phyloP scores from a whole-genome alignment of 2,113 vertebrate genomes.

The Ahaetulla prasina region DNA sequence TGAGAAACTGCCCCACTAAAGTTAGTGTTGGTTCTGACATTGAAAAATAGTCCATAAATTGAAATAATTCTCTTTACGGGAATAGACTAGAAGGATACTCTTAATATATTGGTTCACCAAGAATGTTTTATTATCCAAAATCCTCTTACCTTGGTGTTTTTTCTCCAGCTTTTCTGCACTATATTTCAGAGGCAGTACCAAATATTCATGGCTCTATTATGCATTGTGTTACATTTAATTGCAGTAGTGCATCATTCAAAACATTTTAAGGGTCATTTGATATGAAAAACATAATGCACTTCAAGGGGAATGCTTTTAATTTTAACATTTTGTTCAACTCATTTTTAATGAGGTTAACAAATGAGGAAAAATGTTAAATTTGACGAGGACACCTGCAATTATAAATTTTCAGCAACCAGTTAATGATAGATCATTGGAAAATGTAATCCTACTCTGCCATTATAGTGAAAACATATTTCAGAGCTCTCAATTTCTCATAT shows the following conservation, averaged over 20 bases:
- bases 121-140: constrained; percentile 1
- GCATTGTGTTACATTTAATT: constrained; percentile 22
- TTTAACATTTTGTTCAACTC: constrained; percentile 22
- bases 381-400: constrained; percentile 15
- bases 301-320: neutral
- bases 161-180: neutral
- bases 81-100: constrained; percentile 17
- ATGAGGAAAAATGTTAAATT: constrained; percentile 25
- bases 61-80: constrained; percentile 40
- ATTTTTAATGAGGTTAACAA: constrained; percentile 34
- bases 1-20: constrained; percentile 38
- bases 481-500: constrained; percentile 61
- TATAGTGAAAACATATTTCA: constrained; percentile 34
- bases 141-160: neutral
- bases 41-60: constrained; percentile 38
- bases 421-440: constrained; percentile 36
- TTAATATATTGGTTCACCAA: constrained; percentile 35
- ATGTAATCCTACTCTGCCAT: constrained; percentile 38
- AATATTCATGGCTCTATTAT: constrained; percentile 33
- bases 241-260: constrained; percentile 7
- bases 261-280: constrained; percentile 22
- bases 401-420: constrained; percentile 57
- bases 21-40: constrained; percentile 27
- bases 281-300: constrained; percentile 13
- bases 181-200: neutral